Conservation (phyloP, 2,113 vertebrate genomes). For the Zapornia atra region DNA sequence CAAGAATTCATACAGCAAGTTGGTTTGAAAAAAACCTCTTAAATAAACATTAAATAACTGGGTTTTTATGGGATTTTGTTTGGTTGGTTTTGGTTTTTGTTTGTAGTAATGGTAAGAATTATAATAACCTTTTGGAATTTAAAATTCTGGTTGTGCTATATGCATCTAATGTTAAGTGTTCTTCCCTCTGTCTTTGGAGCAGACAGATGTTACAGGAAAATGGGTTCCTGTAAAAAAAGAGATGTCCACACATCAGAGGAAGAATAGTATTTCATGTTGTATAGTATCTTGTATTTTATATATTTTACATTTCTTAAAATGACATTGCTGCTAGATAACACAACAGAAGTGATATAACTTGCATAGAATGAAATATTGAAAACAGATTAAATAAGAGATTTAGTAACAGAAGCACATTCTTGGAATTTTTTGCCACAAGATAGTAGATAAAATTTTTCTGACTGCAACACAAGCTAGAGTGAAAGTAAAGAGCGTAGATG, state of each 20-base stretch:
- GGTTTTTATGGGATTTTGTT: not conserved
- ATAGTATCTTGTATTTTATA: not conserved
- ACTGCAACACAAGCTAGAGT: not conserved
- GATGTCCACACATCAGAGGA: not conserved
- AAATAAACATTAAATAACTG: not conserved
- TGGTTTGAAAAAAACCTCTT: not conserved
- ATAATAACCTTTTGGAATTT: not conserved
- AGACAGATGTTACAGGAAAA: not conserved
- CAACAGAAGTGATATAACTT: not conserved
- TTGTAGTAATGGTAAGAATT: not conserved
- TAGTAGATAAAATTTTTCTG: not conserved
- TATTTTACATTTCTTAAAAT: constrained; percentile 7
- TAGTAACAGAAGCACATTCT: not conserved
- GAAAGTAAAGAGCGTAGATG: not conserved
- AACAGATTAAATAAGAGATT: not conserved
- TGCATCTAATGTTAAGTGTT: not conserved
- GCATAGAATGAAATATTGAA: not conserved
- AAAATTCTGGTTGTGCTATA: not conserved
- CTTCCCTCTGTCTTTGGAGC: not conserved
- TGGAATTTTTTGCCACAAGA: constrained; percentile 16
- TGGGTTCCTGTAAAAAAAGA: not conserved
- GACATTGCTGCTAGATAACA: not conserved
- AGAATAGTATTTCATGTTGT: not conserved
- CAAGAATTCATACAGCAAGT: not conserved
- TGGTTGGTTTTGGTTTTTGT: not conserved